Base-by-base conservation (phyloP, 2,888 invertebrate species). In the Eupithecia subfuscata region DNA sequence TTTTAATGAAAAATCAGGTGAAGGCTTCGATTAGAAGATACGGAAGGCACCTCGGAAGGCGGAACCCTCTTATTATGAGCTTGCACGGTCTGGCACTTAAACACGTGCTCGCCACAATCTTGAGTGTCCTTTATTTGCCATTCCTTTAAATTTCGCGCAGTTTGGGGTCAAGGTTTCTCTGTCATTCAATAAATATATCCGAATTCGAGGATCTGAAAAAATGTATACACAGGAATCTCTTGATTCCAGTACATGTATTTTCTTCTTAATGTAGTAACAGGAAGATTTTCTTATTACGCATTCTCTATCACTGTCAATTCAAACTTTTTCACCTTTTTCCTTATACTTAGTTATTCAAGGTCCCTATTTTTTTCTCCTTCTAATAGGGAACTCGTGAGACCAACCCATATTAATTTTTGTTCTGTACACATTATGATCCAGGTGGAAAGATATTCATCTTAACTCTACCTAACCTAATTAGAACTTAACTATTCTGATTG, bases 61-160 rank as follows among this genome's bases (percentile, higher is more conserved):
- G 86, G 84, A 85, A 84, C 89, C 88, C 87, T 87, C 92, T 92
- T 91, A 94, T 95, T 94, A 95, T 93, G 94, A 90, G 85, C 87
- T 83, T 85, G 90, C 94, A 93, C 94, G 93, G 75, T 83, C 83
- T 80, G 89, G 82, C 86, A 91, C 94, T 95, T 91, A 90, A 93
- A 94, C 94, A 95, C 94, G 94, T 91, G 90, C 88, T 88, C 87
- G 88, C 90, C 89, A 89, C 91, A 90, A 91, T 90, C 91, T 91
- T 87, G 84, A 90, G 88, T 84, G 83, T 88, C 88, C 88, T 90
- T 90, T 89, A 89, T 89, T 86, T 78, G 77, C 80, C 83, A 87
- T 89, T 90, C 86, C 80, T 87, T 87, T 85, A 86, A 87, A 84
- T 87, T 84, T 80, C 70, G 78, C 78, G 76, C 79, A 82, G 52